Evolutionary conservation across 2,113 vertebrate genomes (phyloP), one percentile per base, ranked within the genome.

Genomic region (Tragelaphus strepsiceros): DNA sequence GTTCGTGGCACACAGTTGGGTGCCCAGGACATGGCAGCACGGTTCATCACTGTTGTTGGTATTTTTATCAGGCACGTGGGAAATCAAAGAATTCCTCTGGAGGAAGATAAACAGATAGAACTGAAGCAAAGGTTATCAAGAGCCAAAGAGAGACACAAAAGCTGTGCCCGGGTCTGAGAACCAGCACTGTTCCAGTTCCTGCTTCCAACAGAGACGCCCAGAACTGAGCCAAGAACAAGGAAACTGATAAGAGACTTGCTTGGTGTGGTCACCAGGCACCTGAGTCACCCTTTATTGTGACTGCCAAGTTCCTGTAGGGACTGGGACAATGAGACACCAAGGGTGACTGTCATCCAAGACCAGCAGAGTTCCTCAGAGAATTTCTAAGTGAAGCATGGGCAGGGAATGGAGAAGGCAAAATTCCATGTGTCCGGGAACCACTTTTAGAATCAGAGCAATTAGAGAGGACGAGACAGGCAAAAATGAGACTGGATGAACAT

Each of bases 161-260:
- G 19, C 49, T 64, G 7, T 58, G 22, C 22, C 61, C 17, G 12
- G 56, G 53, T 11, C 49, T 14, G 7, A 62, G 56, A 54, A 22
- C 24, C 46, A 80, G 56, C 51, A 22, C 2, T 5, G 7, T 6
- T 53, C 28, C 19, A 30, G 14, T 22, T 53, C 32, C 58, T 32
- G 24, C 46, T 85, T 53, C 14, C 2, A n/a, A 32, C 2, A 21
- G n/a, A 89, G 59, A 89, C 87, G 93, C 80, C 74, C 89, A 93
- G 94, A 84, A 56, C 91, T 91, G 83, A 35, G 96, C 92, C 96
- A 94, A 90, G 96, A 98, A 88, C 95, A 97, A 96, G 96, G 95
- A 96, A 97, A 96, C 87, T 90, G 58, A 46, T 96, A 97, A 90
- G 98, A 98, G 98, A 96, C 98, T 97, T 98, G 98, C 97, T 96